Base-by-base conservation (phyloP, 2,797 vertebrate genomes). In the Chrysocyon brachyurus region DNA sequence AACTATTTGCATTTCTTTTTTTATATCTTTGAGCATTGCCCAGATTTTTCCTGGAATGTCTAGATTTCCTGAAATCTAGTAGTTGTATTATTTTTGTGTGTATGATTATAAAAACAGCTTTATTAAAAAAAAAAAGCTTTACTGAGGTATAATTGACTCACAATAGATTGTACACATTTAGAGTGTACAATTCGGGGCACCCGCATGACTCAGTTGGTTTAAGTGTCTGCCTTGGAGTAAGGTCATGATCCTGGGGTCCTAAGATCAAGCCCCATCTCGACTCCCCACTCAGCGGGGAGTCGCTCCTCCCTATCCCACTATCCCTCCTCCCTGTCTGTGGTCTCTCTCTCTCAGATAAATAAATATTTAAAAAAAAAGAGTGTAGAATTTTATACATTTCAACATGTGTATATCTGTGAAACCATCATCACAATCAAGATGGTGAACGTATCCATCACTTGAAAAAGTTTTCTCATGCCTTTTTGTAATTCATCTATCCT, bases 11-110 rank as follows among this genome's bases (percentile, higher is more conserved):
- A 82, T 78, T 83, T 93, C 9, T 88, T 79, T 95, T 54, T 63
- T 90, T 59, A 52, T n/a, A 21, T 19, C 54, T 84, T 92, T 66
- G 21, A 21, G 10, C 61, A 83, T 70, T 90, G 31, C 36, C 61
- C 72, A 9, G 31, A 36, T 63, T 94, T 54, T 56, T 40, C 61
- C 81, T 89, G 24, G 78, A 26, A 72, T 89, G 24, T 87, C 56
- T 49, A 54, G n/a, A 88, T 59, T 96, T 94, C 46, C 70, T 92
- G 77, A 96, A 95, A 87, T 90, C 21, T 91, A 19, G 59, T 49
- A 40, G 36, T 91, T 87, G 17, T 59, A 19, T 75, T 31, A 33
- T n/a, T 68, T 93, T 96, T 70, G 40, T 46, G n/a, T 63, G 14
- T 87, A 21, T 95, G 63, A 96, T 86, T 92, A 94, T 36, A 36